These are phyloP conservation scores for Sebastolobus altivelis DNA, from an alignment of 2,797 vertebrate species.

Conservation along the genomic window DNA sequence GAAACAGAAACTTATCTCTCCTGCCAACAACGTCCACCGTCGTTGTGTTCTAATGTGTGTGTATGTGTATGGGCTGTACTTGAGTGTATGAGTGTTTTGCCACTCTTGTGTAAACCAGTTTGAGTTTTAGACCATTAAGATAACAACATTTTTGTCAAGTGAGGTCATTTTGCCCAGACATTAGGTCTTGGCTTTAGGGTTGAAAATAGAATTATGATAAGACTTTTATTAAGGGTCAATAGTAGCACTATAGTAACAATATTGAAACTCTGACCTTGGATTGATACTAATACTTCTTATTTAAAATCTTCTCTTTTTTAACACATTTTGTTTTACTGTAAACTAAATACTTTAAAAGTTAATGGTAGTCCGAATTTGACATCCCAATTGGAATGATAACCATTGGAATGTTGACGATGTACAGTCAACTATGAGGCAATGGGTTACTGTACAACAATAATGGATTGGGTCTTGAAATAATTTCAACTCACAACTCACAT, in stretches of 20 bases:
- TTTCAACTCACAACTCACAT: not conserved
- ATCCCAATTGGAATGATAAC: not conserved
- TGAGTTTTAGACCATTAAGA: not conserved
- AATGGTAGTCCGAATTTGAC: not conserved
- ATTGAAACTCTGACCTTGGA: not conserved
- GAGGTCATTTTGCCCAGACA: slow-evolving; percentile 28
- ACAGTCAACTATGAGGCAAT: not conserved
- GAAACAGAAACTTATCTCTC: slow-evolving; percentile 47
- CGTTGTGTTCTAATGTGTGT: not conserved
- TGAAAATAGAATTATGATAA: slow-evolving; percentile 10
- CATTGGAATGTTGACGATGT: too few relatives aligned
- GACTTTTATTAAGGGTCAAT: not conserved
- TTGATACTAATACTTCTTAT: not conserved
- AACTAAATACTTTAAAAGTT: not conserved
- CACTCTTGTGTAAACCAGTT: slow-evolving; percentile 8
- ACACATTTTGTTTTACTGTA: not conserved
- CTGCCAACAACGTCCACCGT: not conserved
- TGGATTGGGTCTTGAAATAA: not conserved
- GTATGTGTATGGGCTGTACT: not conserved
- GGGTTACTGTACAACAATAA: not conserved
- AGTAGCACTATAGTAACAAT: not conserved
- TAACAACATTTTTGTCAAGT: slow-evolving; percentile 36
- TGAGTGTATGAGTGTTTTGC: not conserved
- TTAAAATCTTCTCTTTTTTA: not conserved
- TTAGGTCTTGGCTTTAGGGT: not conserved